Evolutionary conservation across 2,888 invertebrate species (phyloP).

Genomic region (Autographa gamma): DNA sequence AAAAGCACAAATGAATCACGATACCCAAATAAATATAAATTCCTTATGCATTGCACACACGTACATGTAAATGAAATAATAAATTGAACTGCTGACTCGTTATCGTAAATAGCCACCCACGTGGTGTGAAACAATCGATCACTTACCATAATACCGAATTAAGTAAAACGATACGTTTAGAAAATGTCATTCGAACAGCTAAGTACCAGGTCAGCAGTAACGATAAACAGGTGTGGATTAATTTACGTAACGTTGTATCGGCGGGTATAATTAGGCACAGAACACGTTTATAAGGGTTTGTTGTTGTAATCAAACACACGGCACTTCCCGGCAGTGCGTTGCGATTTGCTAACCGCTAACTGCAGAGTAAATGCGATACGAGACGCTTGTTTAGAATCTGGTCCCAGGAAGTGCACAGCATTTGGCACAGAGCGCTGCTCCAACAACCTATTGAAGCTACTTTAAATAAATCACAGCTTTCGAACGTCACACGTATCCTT

Average conservation of each 20-base stretch:
- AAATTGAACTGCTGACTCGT: constrained; percentile 47
- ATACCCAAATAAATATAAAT: constrained; percentile 22
- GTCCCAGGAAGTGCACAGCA: constrained; percentile 75
- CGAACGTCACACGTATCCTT: constrained; percentile 23
- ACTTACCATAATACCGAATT: constrained; percentile 75
- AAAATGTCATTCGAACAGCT: constrained; percentile 73
- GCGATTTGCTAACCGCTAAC: constrained; percentile 65
- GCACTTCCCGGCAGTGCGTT: constrained; percentile 68
- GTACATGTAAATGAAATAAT: constrained; percentile 45
- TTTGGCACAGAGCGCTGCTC: constrained; percentile 76
- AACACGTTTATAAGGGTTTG: constrained; percentile 69
- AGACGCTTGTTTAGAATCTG: constrained; percentile 62
- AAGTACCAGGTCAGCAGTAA: constrained; percentile 58
- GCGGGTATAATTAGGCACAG: constrained; percentile 74
- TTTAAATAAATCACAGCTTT: constrained; percentile 60
- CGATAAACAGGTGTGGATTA: constrained; percentile 58
- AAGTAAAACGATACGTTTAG: constrained; percentile 70
- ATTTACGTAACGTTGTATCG: constrained; percentile 50
- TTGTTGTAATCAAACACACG: constrained; percentile 66
- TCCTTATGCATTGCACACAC: constrained; percentile 9
- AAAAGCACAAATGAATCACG: constrained; percentile 17
- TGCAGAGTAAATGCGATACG: constrained; percentile 63
- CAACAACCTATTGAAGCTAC: constrained; percentile 65
- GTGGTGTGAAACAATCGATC: constrained; percentile 60
- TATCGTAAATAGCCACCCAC: constrained; percentile 62